Evolutionary conservation across 2,888 invertebrate species (phyloP), one percentile per base, ranked within the genome.

Genomic region (Trissolcus brochymenae): DNA sequence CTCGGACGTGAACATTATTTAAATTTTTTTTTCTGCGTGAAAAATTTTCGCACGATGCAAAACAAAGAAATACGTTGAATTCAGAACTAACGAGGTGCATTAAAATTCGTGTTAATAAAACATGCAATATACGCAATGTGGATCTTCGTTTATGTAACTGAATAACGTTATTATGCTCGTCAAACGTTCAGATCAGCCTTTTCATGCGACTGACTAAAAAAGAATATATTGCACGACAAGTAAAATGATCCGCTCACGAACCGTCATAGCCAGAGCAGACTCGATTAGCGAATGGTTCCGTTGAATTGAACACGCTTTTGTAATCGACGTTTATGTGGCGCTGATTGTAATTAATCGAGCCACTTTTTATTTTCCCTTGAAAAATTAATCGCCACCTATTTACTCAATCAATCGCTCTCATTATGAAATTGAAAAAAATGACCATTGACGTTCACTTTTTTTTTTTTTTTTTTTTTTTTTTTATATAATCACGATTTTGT

Each of bases 71-170:
- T n/a, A 16, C 14, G 57, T 57, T 21, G 40, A 71, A 43, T 62
- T 43, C 11, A 56, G 3, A 46, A 29, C 14, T 11, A 56, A 64
- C 35, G 35, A 35, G 35, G 35, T 11, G 35, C 62, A 62, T 71
- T 72, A 62, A 72, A 54, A 64, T 40, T 40, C 16, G 59, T 41
- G 14, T 56, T 62, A 62, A 70, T 70, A 57, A 56, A 62, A 64
- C 55, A 41, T 50, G 46, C 54, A 11, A 66, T 19, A 43, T 55
- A 59, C 56, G 53, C 61, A 59, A 57, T 57, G 67, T 62, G 67
- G 53, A 57, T 62, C 62, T 74, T 67, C 57, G 67, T 74, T 74
- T 74, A 74, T 67, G 56, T 74, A 74, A 67, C 62, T 54, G 59
- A 68, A 75, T 75, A 75, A 68, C 59, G 68, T 57, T 59, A 57